These are phyloP conservation scores for Elysia crispata DNA, from an alignment of 2,888 invertebrate species.

Conservation along the genomic window DNA sequence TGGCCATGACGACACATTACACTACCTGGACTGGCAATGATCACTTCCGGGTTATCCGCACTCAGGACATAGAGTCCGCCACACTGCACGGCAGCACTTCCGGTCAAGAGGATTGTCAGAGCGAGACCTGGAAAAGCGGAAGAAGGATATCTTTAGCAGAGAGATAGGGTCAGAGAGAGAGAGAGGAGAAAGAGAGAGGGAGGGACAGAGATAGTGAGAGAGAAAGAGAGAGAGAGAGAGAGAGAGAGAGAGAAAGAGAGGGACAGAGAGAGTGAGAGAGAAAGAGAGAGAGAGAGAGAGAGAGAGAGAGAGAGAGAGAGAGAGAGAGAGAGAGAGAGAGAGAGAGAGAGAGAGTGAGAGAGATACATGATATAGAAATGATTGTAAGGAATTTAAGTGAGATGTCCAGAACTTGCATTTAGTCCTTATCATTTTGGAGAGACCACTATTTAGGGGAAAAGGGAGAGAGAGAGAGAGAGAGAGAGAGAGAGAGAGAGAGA, in stretches of 20 bases:
- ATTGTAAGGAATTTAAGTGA: too few species aligned
- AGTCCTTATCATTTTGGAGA: too few species aligned
- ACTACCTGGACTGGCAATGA: constrained; percentile 27
- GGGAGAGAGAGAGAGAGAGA: too few species aligned
- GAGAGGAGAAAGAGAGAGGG: background rate
- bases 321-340: constrained; percentile 3
- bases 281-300: background rate
- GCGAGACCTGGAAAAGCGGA: background rate
- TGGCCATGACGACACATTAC: too few species aligned
- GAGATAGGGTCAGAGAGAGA: background rate
- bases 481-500: too few species aligned
- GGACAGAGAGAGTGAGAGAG: background rate
- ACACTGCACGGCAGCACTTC: background rate
- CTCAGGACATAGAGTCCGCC: constrained; percentile 18
- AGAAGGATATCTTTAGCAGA: background rate
- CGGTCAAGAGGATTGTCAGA: background rate
- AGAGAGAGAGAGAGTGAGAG: too few species aligned
- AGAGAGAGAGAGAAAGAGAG: constrained; percentile 13
- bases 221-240: constrained; percentile 14
- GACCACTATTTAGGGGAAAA: too few species aligned
- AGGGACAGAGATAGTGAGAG: constrained; percentile 2
- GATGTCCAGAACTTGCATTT: too few species aligned
- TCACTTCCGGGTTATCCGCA: background rate
- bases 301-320: background rate
- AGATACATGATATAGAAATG: too few species aligned